A percentile compares a stretch with the other conserved stretches of the same genome.
Evolutionary conservation across 2,113 vertebrate genomes (phyloP).

Genomic region (Dipodomys stephensi): DNA sequence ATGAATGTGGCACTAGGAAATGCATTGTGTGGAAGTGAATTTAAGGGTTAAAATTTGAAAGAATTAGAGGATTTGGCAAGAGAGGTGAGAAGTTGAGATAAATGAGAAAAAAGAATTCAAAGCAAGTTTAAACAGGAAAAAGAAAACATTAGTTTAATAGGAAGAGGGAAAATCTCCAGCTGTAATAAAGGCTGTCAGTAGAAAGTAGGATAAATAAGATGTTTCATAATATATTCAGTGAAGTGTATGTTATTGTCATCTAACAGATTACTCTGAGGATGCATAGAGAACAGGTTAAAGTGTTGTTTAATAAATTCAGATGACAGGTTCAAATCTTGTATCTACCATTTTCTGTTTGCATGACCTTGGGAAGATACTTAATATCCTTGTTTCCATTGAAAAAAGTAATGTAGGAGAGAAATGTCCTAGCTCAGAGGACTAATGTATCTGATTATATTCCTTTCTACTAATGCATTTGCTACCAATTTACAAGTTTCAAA

Average conservation of each 20-base stretch:
- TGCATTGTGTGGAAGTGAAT: background rate
- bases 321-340: background rate
- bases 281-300: background rate
- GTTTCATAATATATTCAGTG: background rate
- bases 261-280: background rate
- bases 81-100: background rate
- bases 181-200: background rate
- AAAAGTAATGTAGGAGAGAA: background rate
- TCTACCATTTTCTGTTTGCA: background rate
- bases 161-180: background rate
- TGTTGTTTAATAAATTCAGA: background rate
- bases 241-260: background rate
- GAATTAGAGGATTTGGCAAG: background rate
- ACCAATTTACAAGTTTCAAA: background rate
- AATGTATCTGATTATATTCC: rapidly evolving
- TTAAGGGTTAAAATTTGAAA: background rate
- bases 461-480: background rate
- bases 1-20: background rate
- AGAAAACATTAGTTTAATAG: background rate
- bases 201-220: background rate
- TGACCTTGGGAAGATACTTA: background rate
- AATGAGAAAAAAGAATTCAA: background rate
- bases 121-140: background rate
- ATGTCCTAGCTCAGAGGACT: background rate
- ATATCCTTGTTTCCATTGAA: background rate